These are phyloP conservation scores for Leistus spinibarbis DNA, from an alignment of 2,888 invertebrate species.

Conservation along the genomic window DNA sequence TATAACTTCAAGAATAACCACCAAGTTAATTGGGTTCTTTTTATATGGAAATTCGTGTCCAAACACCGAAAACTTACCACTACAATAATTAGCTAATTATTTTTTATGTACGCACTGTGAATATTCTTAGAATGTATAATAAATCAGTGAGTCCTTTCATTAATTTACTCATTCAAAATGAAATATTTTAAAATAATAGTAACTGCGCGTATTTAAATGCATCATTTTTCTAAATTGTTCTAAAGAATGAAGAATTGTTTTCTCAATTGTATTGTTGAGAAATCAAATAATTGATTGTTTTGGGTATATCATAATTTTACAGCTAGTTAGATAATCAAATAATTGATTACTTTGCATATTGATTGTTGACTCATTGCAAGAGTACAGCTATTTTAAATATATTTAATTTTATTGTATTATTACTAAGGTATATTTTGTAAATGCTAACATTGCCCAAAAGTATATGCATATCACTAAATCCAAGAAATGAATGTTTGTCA, in stretches of 20 bases:
- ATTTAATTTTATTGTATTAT: no score
- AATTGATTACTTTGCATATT: no score
- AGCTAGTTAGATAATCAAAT: neutral
- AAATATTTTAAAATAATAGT: no score
- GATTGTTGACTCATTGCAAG: no score
- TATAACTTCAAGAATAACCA: neutral
- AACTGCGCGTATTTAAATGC: no score
- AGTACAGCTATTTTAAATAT: neutral
- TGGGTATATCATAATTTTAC: neutral
- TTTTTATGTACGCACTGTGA: neutral
- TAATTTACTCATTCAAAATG: no score
- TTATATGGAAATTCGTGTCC: neutral
- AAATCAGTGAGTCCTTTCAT: neutral
- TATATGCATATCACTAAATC: neutral
- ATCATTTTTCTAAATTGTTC: no score
- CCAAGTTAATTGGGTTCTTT: neutral
- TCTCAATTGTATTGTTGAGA: neutral
- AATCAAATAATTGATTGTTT: neutral
- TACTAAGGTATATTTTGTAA: no score
- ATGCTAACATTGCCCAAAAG: no score
- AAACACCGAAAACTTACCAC: neutral
- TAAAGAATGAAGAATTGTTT: no score
- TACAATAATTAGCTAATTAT: neutral
- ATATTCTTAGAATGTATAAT: neutral
- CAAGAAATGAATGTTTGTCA: neutral